phyloP scores from a whole-genome alignment of 2,888 invertebrate genomes.

The Cataglyphis cursor region DNA sequence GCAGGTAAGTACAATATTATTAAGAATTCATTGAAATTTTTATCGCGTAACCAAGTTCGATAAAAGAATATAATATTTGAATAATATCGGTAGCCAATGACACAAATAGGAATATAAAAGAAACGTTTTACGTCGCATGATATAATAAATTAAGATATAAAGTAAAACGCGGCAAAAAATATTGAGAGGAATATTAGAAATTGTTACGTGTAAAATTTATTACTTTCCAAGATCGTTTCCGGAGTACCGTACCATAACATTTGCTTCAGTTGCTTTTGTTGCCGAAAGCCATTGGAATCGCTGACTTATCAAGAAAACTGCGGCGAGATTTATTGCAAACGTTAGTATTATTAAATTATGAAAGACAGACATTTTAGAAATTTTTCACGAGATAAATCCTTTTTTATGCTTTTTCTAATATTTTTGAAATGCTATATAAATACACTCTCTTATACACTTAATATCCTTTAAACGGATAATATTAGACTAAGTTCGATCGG shows the following conservation, averaged over 20 bases:
- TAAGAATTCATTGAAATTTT: neutral
- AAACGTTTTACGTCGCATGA: neutral
- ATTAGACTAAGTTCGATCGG: conserved; percentile 4
- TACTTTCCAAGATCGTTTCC: conserved; percentile 82
- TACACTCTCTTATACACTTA: neutral
- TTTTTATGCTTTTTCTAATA: neutral
- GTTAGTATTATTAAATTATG: conserved; percentile 82
- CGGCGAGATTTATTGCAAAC: conserved; percentile 88
- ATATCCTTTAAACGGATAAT: neutral
- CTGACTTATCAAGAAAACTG: conserved; percentile 87
- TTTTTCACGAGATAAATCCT: neutral
- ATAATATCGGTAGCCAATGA: neutral
- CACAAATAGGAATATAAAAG: neutral
- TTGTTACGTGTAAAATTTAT: conserved; percentile 34
- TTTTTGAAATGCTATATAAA: neutral
- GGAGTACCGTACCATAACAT: conserved; percentile 87
- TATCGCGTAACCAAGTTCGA: neutral
- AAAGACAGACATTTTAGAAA: neutral
- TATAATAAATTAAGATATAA: conserved; percentile 6
- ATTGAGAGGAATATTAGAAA: neutral
- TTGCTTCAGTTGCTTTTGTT: conserved; percentile 88
- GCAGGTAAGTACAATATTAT: conserved; percentile 78
- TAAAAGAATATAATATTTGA: neutral
- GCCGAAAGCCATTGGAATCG: conserved; percentile 87
- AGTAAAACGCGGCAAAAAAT: neutral